Conservation (phyloP, 2,113 vertebrate species). For the Physeter macrocephalus region DNA sequence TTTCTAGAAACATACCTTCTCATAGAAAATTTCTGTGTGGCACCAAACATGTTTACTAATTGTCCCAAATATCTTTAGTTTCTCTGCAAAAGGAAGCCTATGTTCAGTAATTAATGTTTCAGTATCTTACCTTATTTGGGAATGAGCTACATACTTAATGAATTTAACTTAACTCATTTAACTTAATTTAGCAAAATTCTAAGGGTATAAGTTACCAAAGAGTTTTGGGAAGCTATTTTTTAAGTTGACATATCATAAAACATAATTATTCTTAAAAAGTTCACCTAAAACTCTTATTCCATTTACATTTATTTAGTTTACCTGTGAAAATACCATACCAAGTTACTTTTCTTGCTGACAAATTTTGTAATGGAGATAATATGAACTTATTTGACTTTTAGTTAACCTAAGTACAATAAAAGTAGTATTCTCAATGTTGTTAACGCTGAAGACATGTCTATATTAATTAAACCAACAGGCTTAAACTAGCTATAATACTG, state of each 20-base stretch:
- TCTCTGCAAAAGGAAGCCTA: neutral
- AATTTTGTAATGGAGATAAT: neutral
- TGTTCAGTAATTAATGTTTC: neutral
- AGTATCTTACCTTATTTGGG: neutral
- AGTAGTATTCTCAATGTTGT: neutral
- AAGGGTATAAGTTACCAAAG: neutral
- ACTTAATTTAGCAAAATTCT: neutral
- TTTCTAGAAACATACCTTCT: neutral
- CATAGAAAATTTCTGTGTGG: neutral
- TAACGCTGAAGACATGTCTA: neutral
- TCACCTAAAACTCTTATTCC: neutral
- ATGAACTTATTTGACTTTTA: neutral
- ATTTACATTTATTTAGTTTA: neutral
- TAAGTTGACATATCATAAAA: neutral
- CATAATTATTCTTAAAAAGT: neutral
- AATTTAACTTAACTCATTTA: neutral
- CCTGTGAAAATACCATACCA: no score
- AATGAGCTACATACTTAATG: neutral
- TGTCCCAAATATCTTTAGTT: neutral
- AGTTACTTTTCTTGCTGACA: neutral
- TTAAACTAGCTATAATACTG: neutral
- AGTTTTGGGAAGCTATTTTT: neutral
- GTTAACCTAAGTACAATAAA: neutral
- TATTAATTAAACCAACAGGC: neutral
- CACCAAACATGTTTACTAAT: neutral